Evolutionary conservation across 2,113 vertebrate species (phyloP), one percentile per base, ranked within the genome.

Genomic region (Suncus etruscus): DNA sequence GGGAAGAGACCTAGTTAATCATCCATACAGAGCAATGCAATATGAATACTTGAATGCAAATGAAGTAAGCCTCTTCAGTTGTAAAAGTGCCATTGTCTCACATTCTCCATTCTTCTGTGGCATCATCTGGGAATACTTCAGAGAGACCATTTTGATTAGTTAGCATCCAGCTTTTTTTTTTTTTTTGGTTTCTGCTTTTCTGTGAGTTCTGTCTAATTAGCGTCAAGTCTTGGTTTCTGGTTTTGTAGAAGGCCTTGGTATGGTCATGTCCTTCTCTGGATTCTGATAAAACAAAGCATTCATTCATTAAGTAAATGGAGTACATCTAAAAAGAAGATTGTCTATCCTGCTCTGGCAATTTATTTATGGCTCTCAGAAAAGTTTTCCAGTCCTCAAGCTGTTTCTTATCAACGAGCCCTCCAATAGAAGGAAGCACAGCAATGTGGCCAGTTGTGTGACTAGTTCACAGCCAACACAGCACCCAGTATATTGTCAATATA

Each of bases 381-480:
- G 12, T 47, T 79, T 79, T 48, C 51, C 29, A n/a, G 32, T 12
- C 4, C 10, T 3, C 72, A 2, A 0, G 65, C 85, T 68, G 25
- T 92, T 65, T 51, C 5, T 1, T 15, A 25, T 82, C 6, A 24
- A 10, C 8, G 29, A 9, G 7, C 9, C 2, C 2, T 45, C 11
- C 10, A 16, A 4, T 1, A 25, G 54, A 80, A 58, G 83, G 6
- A 84, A n/a, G 29, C 8, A 3, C 0, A n/a, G 79, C 8, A 24
- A 11, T 74, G 73, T 47, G 2, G 4, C 8, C 31, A 54, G 15
- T 3, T 0, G 6, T 0, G 0, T n/a, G 16, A 63, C 16, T 48
- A 48, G 48, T 39, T 83, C 20, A 47, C 32, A 45, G 32, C 24
- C 16, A n/a, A 15, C 32, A 45, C 1, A 8, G 45, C 39, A 22